Base-by-base conservation (phyloP, 2,113 vertebrate species). In the Nibea coibor region DNA sequence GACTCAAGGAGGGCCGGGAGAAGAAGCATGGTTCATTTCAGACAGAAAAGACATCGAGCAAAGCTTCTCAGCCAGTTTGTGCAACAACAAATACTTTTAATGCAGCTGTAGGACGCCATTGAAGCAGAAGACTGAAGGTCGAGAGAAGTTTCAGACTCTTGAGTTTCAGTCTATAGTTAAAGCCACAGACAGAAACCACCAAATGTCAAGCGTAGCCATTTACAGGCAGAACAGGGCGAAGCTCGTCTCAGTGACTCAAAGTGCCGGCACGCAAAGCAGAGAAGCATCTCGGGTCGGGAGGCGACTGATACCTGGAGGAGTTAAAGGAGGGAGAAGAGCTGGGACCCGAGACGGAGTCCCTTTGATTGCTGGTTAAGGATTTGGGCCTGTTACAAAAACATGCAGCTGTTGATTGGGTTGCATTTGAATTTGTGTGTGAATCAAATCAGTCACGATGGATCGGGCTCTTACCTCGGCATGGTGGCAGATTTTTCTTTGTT, bases 401-500 rank as follows among this genome's bases (percentile, higher is more conserved):
- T 39, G 16, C 20, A 39, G n/a, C 20, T 56, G 26, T 5, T 75
- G 35, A 12, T n/a, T 57, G 2, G 20, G 15, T 65, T 4, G 35
- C 8, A 35, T 65, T 58, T 24, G 1, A 20, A n/a, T 59, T 19
- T 35, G 1, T 50, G 48, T 53, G 19, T 5, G 24, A 12, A 16
- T 26, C 4, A 10, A 6, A 58, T 51, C 8, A 26, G 42, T 43
- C 5, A 26, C 20, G 10, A 61, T 50, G 12, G 1, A 24, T 50
- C 10, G 10, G 57, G 16, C 8, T 82, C 83, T 63, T 88, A 97
- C 96, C 96, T 95, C 35, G 96, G 95, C 47, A 96, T 74, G 0
- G 95, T 95, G 56, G 94, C 91, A 79, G 90, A 91, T 80, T 94
- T 96, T 82, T 97, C 96, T 93, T 93, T 95, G 3, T 93, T 96